Evolutionary conservation across 1,140 invertebrate genomes (phyloP).

Genomic region (Cherax destructor): DNA sequence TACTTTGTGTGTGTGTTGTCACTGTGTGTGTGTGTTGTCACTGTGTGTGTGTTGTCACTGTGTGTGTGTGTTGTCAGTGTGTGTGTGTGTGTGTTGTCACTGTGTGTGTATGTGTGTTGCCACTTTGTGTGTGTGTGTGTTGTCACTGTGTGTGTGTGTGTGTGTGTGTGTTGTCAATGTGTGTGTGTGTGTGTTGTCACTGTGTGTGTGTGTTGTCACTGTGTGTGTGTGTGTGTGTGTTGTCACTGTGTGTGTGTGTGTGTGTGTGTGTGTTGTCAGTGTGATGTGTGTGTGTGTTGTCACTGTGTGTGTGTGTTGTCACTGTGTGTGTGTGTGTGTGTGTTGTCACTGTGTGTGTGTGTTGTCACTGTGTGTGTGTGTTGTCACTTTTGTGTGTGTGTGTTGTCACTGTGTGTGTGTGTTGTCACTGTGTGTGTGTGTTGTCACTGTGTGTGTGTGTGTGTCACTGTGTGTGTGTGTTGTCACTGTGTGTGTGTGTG

Average conservation of each 20-base stretch:
- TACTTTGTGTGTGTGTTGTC: background rate
- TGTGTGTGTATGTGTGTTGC: slow-evolving; percentile 2
- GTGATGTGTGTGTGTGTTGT: slow-evolving; percentile 29
- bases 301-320: background rate
- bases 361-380: background rate
- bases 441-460: slow-evolving; percentile 17
- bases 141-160: background rate
- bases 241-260: background rate
- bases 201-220: background rate
- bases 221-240: background rate
- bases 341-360: background rate
- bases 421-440: slow-evolving; percentile 21
- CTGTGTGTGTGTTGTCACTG: background rate
- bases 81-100: slow-evolving; percentile 16
- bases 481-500: background rate
- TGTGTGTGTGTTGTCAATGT: background rate
- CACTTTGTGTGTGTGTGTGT: background rate
- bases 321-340: slow-evolving; percentile 3
- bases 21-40: background rate
- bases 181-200: slow-evolving; percentile 21
- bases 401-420: background rate
- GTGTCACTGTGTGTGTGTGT: background rate
- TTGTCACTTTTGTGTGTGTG: too few relatives aligned
- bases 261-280: slow-evolving; percentile 6
- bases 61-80: slow-evolving; percentile 8